phyloP scores from a whole-genome alignment of 2,113 vertebrate species.

The Addax nasomaculatus region DNA sequence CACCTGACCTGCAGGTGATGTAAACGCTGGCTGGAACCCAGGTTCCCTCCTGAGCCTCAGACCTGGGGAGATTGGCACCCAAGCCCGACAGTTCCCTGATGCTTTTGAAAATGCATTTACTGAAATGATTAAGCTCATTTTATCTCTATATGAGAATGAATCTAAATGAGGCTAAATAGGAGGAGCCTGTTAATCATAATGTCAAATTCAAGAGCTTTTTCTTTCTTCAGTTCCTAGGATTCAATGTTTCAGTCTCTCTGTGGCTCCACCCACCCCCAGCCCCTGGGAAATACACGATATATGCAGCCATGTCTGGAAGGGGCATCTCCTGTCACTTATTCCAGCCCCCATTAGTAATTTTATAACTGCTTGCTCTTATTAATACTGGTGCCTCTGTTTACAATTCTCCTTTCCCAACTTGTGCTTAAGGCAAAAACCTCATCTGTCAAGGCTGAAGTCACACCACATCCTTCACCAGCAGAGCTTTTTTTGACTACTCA shows the following conservation, averaged over 20 bases:
- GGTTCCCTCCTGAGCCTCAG: not conserved
- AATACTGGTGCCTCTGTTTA: not conserved
- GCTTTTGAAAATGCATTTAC: not conserved
- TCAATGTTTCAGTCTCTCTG: not conserved
- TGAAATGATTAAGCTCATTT: not conserved
- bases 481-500: not conserved
- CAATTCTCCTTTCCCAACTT: not conserved
- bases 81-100: not conserved
- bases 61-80: not conserved
- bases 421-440: not conserved
- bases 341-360: not conserved
- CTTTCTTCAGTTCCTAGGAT: not conserved
- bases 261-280: not conserved
- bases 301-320: not conserved
- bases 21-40: not conserved
- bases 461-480: not conserved
- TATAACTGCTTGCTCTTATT: not conserved
- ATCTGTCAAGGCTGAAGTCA: not conserved
- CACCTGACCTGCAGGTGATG: not conserved
- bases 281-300: not conserved
- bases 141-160: not conserved
- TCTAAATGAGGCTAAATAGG: not conserved
- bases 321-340: not conserved
- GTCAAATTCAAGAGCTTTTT: not conserved
- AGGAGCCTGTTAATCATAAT: not conserved